Percentiles rank a stretch among this genome's conserved stretches.
Evolutionary conservation across 2,888 invertebrate species (phyloP).

Genomic region (Phaedon cochleariae): DNA sequence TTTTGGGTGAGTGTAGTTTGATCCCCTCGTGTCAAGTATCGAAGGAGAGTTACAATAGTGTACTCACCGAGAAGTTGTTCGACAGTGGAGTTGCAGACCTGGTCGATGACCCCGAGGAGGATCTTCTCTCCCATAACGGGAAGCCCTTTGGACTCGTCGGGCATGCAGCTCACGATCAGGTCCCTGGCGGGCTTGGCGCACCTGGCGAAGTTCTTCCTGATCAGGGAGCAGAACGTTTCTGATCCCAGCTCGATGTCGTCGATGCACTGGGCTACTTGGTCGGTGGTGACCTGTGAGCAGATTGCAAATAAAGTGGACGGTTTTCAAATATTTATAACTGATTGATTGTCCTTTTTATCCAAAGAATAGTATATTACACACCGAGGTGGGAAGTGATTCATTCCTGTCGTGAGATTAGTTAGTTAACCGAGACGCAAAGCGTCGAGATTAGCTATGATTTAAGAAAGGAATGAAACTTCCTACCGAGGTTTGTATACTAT

Average conservation of each 20-base stretch:
- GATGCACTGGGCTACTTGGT: neutral
- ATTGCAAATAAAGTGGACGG: no score
- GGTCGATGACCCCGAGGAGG: constrained; percentile 26
- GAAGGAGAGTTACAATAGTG: no score
- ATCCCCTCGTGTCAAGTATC: no score
- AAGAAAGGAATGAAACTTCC: no score
- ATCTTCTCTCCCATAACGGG: constrained; percentile 27
- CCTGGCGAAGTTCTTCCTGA: constrained; percentile 30
- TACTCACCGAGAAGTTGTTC: constrained; percentile 38
- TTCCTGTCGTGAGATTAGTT: no score
- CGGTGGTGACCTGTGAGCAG: neutral
- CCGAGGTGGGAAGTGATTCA: no score
- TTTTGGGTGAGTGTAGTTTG: no score
- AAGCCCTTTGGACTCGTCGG: constrained; percentile 32
- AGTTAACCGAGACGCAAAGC: no score
- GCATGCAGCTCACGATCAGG: constrained; percentile 31
- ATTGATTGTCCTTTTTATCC: neutral
- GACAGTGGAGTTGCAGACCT: constrained; percentile 36
- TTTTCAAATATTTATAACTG: neutral
- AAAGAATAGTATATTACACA: no score
- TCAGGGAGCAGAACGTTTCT: constrained; percentile 34
- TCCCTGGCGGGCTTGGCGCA: constrained; percentile 35
- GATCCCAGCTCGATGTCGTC: constrained; percentile 32
- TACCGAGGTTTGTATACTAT: no score
- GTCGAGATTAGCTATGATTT: no score